Evolutionary conservation across 1,140 invertebrate genomes (phyloP).

Genomic region (Drosophila nigrodunni): DNA sequence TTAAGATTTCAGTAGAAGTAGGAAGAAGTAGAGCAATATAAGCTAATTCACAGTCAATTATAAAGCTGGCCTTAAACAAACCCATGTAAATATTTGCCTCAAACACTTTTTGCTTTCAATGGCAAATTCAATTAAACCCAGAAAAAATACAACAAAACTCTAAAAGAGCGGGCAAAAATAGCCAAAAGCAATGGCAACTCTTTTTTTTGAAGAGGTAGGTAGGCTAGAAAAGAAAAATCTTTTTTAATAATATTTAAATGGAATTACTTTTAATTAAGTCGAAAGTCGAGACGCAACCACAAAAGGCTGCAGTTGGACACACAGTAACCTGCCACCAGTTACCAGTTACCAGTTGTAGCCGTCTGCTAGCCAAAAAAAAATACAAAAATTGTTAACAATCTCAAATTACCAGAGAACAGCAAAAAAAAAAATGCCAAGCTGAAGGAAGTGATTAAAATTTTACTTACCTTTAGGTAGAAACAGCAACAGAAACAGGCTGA

Average conservation of each 20-base stretch:
- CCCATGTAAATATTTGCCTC: conserved; percentile 39
- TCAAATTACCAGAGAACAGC: conserved; percentile 67
- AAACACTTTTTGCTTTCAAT: conserved; percentile 47
- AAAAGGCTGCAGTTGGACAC: conserved; percentile 49
- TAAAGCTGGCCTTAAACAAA: conserved; percentile 14
- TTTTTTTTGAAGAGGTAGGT: conserved; percentile 16
- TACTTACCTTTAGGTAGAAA: conserved; percentile 54
- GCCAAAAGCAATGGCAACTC: conserved; percentile 42
- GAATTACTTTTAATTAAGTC: conserved; percentile 82
- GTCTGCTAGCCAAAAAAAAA: conserved; percentile 13
- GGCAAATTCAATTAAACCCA: conserved; percentile 45
- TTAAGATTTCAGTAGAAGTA: conserved; percentile 10
- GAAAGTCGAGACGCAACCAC: conserved; percentile 58
- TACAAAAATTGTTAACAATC: conserved; percentile 74
- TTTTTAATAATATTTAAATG: conserved; percentile 77
- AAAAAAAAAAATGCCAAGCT: conserved; percentile 22
- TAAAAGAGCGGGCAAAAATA: conserved; percentile 34
- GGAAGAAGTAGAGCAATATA: not conserved
- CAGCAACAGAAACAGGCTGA: not conserved
- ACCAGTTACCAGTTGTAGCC: conserved; percentile 3
- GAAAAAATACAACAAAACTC: not conserved
- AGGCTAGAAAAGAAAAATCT: conserved; percentile 41
- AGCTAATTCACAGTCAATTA: conserved; percentile 50
- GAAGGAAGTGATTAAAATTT: conserved; percentile 79
- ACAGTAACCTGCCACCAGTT: not conserved